phyloP scores from a whole-genome alignment of 1,140 invertebrate genomes.

The Delia radicum region DNA sequence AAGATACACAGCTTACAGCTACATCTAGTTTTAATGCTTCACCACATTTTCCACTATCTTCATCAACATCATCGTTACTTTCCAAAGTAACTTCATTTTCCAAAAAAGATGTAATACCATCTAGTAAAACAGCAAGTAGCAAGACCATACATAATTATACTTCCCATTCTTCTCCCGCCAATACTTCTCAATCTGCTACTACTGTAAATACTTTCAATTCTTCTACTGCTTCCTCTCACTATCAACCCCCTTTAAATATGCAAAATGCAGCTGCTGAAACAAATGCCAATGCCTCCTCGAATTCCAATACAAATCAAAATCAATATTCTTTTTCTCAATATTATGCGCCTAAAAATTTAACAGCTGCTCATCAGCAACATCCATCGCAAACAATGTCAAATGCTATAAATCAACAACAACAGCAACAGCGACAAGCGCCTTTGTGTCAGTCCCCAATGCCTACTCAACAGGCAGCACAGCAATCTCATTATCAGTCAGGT shows the following conservation, averaged over 20 bases:
- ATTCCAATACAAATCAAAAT: conserved; percentile 39
- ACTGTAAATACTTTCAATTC: neutral
- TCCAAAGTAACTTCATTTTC: conserved; percentile 52
- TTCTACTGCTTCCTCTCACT: conserved; percentile 39
- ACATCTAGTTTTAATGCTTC: conserved; percentile 41
- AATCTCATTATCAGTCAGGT: conserved; percentile 39
- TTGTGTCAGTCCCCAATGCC: neutral
- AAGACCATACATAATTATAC: conserved; percentile 27
- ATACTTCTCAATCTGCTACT: neutral
- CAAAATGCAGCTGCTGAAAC: conserved; percentile 28
- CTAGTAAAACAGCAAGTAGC: conserved; percentile 11
- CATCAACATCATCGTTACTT: conserved; percentile 52
- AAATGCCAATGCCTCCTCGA: conserved; percentile 41
- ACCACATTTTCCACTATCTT: conserved; percentile 52
- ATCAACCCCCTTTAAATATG: conserved; percentile 40
- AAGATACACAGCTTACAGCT: neutral
- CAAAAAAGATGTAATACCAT: conserved; percentile 7
- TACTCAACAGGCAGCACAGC: conserved; percentile 24
- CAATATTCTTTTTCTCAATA: conserved; percentile 27
- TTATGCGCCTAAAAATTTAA: conserved; percentile 38
- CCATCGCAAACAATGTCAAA: conserved; percentile 36
- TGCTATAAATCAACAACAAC: conserved; percentile 38
- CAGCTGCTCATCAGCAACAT: conserved; percentile 43
- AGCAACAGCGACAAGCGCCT: conserved; percentile 35
- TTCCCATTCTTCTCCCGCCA: conserved; percentile 30